These are phyloP conservation scores for Belonocnema kinseyi DNA, from an alignment of 1,140 invertebrate genomes.

Conservation along the genomic window DNA sequence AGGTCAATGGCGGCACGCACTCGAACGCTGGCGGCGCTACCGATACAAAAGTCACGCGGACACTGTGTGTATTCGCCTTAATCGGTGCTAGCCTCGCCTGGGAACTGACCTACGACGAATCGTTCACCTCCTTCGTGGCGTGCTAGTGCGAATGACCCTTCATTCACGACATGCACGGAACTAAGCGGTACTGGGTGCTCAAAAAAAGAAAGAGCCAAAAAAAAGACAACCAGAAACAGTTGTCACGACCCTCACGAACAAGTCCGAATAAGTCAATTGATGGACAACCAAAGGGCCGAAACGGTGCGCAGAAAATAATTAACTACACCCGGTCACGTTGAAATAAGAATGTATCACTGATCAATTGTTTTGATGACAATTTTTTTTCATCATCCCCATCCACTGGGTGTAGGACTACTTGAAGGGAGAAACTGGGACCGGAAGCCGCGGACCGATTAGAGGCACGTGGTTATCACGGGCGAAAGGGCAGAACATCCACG, in stretches of 20 bases:
- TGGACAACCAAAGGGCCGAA: neutral
- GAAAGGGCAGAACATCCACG: neutral
- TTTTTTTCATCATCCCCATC: too few relatives aligned
- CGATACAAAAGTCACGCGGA: conserved; percentile 18
- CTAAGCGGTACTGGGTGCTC: conserved; percentile 26
- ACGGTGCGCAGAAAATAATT: neutral
- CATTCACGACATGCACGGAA: conserved; percentile 48
- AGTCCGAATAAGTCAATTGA: neutral
- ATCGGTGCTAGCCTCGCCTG: conserved; percentile 40
- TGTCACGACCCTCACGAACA: conserved; percentile 10
- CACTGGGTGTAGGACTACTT: neutral
- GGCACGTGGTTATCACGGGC: neutral
- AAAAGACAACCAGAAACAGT: conserved; percentile 25
- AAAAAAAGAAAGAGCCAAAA: conserved; percentile 8
- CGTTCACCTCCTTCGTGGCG: conserved; percentile 47
- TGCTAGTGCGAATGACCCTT: conserved; percentile 33
- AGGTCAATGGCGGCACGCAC: conserved; percentile 29
- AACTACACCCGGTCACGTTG: neutral
- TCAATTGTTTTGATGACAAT: neutral
- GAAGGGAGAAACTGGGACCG: conserved; percentile 7
- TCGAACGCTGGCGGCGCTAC: conserved; percentile 27
- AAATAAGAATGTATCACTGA: neutral
- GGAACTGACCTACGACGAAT: conserved; percentile 62
- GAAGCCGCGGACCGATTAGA: conserved; percentile 2
- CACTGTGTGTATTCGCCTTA: conserved; percentile 16